A percentile compares a stretch with the other conserved stretches of the same genome.
phyloP scores from a whole-genome alignment of 1,140 invertebrate genomes.

The Panulirus ornatus region DNA sequence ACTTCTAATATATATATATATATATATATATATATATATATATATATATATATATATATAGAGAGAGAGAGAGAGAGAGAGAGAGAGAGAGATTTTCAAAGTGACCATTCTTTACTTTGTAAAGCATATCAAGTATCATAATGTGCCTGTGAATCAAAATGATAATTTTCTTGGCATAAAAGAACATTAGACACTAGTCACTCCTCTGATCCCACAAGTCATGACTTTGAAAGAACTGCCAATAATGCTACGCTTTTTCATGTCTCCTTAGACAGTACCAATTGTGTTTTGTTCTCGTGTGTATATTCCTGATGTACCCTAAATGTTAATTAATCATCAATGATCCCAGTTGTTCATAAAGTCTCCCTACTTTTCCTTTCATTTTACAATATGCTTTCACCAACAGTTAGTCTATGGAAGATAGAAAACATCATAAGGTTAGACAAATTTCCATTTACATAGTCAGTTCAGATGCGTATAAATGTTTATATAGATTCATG shows the following conservation, averaged over 20 bases:
- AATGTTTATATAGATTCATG: neutral
- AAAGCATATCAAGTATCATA: neutral
- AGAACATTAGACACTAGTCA: neutral
- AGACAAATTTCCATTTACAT: too few relatives aligned
- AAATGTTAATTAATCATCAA: too few relatives aligned
- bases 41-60: neutral
- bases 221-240: neutral
- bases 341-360: too few relatives aligned
- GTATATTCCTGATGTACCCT: too few relatives aligned
- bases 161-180: neutral
- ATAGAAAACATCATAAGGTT: too few relatives aligned
- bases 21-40: constrained; percentile 1
- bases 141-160: neutral
- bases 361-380: too few relatives aligned
- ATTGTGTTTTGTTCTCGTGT: neutral
- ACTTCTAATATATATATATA: neutral
- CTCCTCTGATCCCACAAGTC: neutral
- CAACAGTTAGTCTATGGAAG: too few relatives aligned
- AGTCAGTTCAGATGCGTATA: neutral
- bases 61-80: too few relatives aligned
- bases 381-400: too few relatives aligned
- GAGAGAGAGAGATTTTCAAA: too few relatives aligned
- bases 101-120: neutral
- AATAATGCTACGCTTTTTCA: neutral
- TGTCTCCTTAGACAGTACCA: neutral